Conservation (phyloP, 2,888 invertebrate species). For the Octodonta nipae region DNA sequence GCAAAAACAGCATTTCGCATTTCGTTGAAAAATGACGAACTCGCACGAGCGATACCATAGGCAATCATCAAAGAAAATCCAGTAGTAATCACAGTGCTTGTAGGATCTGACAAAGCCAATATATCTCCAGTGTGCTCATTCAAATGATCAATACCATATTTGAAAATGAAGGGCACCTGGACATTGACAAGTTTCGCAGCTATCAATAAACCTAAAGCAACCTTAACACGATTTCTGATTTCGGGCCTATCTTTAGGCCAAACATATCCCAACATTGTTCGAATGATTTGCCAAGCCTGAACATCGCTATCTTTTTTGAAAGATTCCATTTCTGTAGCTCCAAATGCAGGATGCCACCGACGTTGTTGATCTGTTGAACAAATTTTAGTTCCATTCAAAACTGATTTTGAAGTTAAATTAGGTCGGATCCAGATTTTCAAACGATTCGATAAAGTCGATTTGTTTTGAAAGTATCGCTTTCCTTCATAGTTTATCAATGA, state of each 20-base stretch:
- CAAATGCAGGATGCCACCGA: too few species aligned
- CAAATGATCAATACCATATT: conserved; percentile 79
- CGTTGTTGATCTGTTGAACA: too few species aligned
- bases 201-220: conserved; percentile 67
- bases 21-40: conserved; percentile 89
- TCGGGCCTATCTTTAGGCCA: conserved; percentile 85
- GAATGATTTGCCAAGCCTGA: too few species aligned
- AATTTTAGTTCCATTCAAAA: too few species aligned
- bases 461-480: too few species aligned
- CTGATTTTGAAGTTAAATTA: too few species aligned
- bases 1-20: conserved; percentile 95
- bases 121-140: conserved; percentile 50
- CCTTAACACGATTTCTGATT: conserved; percentile 62
- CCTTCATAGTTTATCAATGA: too few species aligned
- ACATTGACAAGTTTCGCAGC: conserved; percentile 82
- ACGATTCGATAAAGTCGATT: too few species aligned
- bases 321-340: too few species aligned
- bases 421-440: too few species aligned
- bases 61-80: conserved; percentile 20
- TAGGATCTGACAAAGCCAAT: conserved; percentile 63
- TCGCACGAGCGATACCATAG: conserved; percentile 81
- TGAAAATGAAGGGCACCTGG: conserved; percentile 89
- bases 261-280: conserved; percentile 79
- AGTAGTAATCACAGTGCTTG: conserved; percentile 64
- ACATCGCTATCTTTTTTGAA: too few species aligned